Evolutionary conservation across 1,140 invertebrate genomes (phyloP), one percentile per base, ranked within the genome.

Genomic region (Lordiphosa mommai): DNA sequence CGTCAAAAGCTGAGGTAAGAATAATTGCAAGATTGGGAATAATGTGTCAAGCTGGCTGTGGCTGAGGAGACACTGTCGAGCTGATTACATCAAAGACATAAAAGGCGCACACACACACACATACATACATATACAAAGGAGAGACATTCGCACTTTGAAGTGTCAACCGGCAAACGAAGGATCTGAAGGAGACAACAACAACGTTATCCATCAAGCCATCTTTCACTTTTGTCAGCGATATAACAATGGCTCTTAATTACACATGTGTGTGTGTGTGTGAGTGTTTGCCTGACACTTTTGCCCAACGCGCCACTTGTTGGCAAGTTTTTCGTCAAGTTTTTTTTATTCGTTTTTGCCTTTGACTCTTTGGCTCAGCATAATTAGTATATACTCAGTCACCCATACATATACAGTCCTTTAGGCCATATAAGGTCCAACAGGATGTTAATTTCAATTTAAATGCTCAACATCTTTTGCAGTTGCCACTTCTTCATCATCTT

Each of bases 201-300:
- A 52, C 58, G 71, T 82, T 87, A 87, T 87, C 85, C 80, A 74
- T 87, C 79, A 87, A 73, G 72, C 56, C 59, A 85, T 87, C 85
- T 87, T 87, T 87, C 74, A 87, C 85, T 87, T 87, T 87, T 87
- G 85, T 87, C 85, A 87, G 85, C 85, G 80, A 73, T 85, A 86
- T 79, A 87, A 87, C 85, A 87, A 87, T 87, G 79, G 85, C 79
- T 87, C 85, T 87, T 87, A 87, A 87, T 87, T 87, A 87, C 85
- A 73, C 74, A 61, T 82, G 60, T 70, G 32, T 61, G 16, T 58
- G 30, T 60, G 53, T 70, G 38, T 51, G 49, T 30, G 12, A 16
- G 8, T 84, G 77, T 84, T 84, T 84, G 77, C 77, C 58, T 69
- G 77, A 84, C 77, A 84, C 77, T 84, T 72, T 76, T 67, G 69